Percentiles rank a stretch among this genome's conserved stretches.
These are phyloP conservation scores for Ivindomyrus marchei DNA, from an alignment of 2,113 vertebrate genomes.

Conservation along the genomic window DNA sequence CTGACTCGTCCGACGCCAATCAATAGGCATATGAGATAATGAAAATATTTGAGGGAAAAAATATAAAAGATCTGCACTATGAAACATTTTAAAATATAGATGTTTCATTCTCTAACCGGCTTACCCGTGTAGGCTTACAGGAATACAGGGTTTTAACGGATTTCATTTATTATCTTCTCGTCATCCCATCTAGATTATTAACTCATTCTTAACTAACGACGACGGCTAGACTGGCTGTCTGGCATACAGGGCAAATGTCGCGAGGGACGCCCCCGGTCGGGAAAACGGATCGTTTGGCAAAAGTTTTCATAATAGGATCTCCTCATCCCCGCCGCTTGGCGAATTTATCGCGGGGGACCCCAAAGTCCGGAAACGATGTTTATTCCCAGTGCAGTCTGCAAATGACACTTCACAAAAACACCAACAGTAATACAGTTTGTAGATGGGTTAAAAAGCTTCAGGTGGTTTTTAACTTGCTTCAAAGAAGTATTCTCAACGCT, in stretches of 20 bases:
- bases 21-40: neutral
- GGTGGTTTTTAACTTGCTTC: neutral
- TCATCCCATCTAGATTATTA: neutral
- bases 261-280: too few relatives aligned
- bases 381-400: neutral
- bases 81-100: neutral
- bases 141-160: neutral
- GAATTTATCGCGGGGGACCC: neutral
- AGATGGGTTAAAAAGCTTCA: neutral
- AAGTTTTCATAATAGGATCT: neutral
- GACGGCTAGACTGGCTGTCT: neutral
- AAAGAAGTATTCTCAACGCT: neutral
- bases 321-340: neutral
- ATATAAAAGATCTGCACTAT: neutral
- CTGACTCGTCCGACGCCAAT: neutral
- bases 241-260: neutral
- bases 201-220: neutral
- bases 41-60: neutral
- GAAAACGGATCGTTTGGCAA: neutral
- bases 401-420: neutral
- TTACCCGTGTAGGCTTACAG: neutral
- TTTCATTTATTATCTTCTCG: neutral
- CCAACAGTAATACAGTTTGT: neutral
- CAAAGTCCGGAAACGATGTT: neutral
- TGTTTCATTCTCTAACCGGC: neutral